Conservation (phyloP, 2,113 vertebrate species). For the Patagioenas fasciata region DNA sequence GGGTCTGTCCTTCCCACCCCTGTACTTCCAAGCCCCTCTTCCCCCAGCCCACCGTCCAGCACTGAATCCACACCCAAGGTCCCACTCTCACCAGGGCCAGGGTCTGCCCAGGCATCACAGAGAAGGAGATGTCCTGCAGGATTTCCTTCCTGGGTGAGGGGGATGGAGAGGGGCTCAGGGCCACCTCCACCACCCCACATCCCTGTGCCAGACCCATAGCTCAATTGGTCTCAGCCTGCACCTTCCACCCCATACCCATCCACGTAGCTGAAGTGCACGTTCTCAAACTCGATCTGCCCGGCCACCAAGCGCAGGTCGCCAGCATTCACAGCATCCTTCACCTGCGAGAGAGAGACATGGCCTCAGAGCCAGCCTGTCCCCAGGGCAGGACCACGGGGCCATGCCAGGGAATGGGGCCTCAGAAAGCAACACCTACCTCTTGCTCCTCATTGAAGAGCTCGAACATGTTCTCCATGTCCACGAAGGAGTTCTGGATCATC, state of each 20-base stretch:
- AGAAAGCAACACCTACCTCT: constrained; percentile 77
- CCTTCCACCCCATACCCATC: constrained; percentile 76
- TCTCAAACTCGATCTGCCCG: constrained; percentile 91
- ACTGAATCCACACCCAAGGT: neutral
- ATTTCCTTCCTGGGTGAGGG: constrained; percentile 83
- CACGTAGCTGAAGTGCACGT: constrained; percentile 89
- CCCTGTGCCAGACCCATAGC: neutral
- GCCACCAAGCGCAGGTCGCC: constrained; percentile 73
- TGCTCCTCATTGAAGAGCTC: constrained; percentile 87
- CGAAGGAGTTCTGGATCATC: constrained; percentile 95
- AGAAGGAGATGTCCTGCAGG: constrained; percentile 90
- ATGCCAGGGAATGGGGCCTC: fast-evolving
- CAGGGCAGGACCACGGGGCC: fast-evolving
- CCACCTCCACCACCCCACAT: neutral
- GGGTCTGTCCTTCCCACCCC: neutral
- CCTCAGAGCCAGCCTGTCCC: neutral
- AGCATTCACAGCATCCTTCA: constrained; percentile 87
- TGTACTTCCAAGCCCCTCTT: neutral
- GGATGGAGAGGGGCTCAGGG: neutral
- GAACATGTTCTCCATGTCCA: constrained; percentile 99
- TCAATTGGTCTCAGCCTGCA: neutral
- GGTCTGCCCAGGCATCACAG: constrained; percentile 91
- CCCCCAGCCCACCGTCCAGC: neutral
- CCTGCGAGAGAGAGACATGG: constrained; percentile 60
- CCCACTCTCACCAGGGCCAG: constrained; percentile 86